Percentiles rank a stretch among this genome's conserved stretches.
These are phyloP conservation scores for Notiomystis cincta DNA, from an alignment of 2,113 vertebrate species.

Conservation along the genomic window DNA sequence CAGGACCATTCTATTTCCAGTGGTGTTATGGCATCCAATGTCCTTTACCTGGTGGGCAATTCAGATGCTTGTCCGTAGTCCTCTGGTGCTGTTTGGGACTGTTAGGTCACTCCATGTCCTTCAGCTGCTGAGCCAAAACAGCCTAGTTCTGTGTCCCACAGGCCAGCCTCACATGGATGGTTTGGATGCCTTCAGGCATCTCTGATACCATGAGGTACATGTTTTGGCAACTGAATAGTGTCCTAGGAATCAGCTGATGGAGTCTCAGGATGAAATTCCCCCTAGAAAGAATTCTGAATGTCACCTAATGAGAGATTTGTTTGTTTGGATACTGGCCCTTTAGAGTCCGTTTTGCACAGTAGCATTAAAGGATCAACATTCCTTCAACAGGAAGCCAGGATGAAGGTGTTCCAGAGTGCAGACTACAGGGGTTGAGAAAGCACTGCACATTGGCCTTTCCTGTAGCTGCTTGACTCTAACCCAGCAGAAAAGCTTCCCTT, in stretches of 20 bases:
- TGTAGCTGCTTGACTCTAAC: background rate
- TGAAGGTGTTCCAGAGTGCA: background rate
- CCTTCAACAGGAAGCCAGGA: background rate
- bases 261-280: background rate
- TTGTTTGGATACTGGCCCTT: background rate
- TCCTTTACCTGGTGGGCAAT: background rate
- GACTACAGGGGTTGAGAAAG: background rate
- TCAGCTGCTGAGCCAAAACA: background rate
- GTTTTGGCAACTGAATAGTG: background rate
- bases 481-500: background rate
- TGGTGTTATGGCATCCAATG: accelerated
- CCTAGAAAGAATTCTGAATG: background rate
- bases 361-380: background rate
- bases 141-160: background rate
- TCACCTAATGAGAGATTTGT: background rate
- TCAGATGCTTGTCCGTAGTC: background rate
- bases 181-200: background rate
- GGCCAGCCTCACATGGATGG: background rate
- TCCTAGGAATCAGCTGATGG: background rate
- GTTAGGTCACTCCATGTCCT: background rate
- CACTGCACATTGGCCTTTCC: background rate
- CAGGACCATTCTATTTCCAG: background rate
- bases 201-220: background rate
- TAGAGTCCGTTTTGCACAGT: background rate
- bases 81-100: background rate